Evolutionary conservation across 1,140 invertebrate genomes (phyloP), one percentile per base, ranked within the genome.

Genomic region (Bilobella aurantiaca): DNA sequence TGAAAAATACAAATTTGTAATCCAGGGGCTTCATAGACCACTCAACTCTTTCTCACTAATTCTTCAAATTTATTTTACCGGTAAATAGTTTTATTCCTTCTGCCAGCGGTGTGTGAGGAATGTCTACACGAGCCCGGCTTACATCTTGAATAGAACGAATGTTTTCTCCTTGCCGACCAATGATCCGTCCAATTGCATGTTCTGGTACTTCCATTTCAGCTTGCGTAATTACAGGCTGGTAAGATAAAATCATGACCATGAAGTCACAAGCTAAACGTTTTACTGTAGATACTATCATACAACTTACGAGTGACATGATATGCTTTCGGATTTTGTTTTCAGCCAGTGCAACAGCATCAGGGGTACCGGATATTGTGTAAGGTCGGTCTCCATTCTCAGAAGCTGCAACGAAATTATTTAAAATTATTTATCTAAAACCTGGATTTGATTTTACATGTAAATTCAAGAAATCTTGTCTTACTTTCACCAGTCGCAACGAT

Each of bases 101-200:
- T 14, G 49, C 8, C 49, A 5, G 12, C 49, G 49, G 12, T 5
- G 5, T 53, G 14, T 23, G 23, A 18, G 49, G 49, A n/a, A 37
- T 62, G 3, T 62, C 12, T 3, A 62, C 25, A 25, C 66, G 62
- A 1, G 71, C 71, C 58, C 53, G 68, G 14, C 59, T 64, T 3
- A 31, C 5, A 14, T 69, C 71, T 31, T 72, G 70, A 57, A 72
- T 69, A 21, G 23, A 23, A 28, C 71, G 56, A n/a, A 72, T 68
- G 46, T 63, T 69, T 42, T 65, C 57, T 1, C 71, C 71, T 25
- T 57, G 58, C 49, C 53, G n/a, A 14, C 71, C 71, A 64, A 72
- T 72, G 12, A 72, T 69, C 32, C 68, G 47, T 1, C 71, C 71
- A 46, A 72, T 8, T 12, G 18, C 34, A 42, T 42, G 34, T 42